These are phyloP conservation scores for Globodera ellingtonae DNA, from an alignment of 1,140 invertebrate genomes.

Conservation along the genomic window DNA sequence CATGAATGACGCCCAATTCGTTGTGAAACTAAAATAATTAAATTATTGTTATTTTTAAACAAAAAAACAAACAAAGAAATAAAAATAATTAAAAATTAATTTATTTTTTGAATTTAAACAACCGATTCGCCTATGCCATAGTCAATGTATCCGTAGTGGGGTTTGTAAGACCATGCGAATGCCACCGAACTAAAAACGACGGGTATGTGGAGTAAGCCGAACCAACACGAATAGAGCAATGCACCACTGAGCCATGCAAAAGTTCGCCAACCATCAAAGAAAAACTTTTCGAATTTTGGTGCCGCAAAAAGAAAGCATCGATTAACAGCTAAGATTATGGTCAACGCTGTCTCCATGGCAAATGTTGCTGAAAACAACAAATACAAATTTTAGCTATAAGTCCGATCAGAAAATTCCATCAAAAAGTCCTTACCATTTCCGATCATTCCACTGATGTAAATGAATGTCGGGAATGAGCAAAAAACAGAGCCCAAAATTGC, in stretches of 20 bases:
- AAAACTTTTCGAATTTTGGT: neutral
- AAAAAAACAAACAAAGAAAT: too few relatives aligned
- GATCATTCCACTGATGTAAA: constrained; percentile 24
- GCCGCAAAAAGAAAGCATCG: constrained; percentile 16
- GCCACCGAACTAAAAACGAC: constrained; percentile 7
- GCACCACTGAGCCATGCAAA: constrained; percentile 28
- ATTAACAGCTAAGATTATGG: constrained; percentile 17
- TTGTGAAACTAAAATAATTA: neutral
- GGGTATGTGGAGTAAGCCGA: constrained; percentile 22
- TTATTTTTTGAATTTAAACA: neutral
- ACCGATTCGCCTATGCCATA: constrained; percentile 11
- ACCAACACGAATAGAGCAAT: constrained; percentile 24
- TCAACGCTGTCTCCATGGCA: neutral
- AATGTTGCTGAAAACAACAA: constrained; percentile 10
- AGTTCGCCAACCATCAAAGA: constrained; percentile 20
- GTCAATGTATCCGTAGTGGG: constrained; percentile 20
- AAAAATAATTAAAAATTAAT: neutral
- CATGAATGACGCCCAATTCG: neutral
- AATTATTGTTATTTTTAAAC: too few relatives aligned
- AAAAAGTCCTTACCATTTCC: constrained; percentile 18
- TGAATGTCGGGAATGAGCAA: constrained; percentile 31
- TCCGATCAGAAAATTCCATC: neutral
- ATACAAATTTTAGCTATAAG: neutral
- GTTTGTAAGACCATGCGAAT: constrained; percentile 37
- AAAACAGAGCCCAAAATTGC: constrained; percentile 23